These are phyloP conservation scores for Orthosia cruda DNA, from an alignment of 2,888 invertebrate genomes.

Conservation along the genomic window DNA sequence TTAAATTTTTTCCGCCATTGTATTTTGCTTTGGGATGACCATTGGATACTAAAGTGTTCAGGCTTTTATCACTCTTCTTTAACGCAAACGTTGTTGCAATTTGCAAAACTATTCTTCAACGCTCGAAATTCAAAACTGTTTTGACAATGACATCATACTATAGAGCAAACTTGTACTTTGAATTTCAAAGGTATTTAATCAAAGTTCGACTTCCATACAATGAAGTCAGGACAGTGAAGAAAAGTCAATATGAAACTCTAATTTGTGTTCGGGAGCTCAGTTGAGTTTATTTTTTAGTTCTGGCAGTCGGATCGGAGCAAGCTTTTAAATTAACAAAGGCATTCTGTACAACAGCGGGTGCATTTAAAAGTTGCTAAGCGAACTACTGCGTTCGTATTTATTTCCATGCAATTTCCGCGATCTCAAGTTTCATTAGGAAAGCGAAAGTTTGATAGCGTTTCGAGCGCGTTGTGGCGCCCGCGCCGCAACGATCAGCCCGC, in stretches of 20 bases:
- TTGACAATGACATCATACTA: constrained; percentile 25
- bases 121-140: constrained; percentile 17
- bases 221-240: constrained; percentile 64
- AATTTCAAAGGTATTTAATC: constrained; percentile 62
- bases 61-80: constrained; percentile 54
- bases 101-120: constrained; percentile 29
- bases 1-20: constrained; percentile 76
- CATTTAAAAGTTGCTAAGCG: constrained; percentile 86
- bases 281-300: constrained; percentile 76
- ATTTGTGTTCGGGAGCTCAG: constrained; percentile 65
- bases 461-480: constrained; percentile 69
- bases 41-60: constrained; percentile 69
- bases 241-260: constrained; percentile 73
- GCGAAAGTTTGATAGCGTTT: constrained; percentile 82
- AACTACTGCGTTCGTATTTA: constrained; percentile 83
- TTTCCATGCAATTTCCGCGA: constrained; percentile 86
- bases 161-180: constrained; percentile 29
- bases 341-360: constrained; percentile 77
- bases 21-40: constrained; percentile 68
- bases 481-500: constrained; percentile 68
- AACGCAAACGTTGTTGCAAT: constrained; percentile 39
- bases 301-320: constrained; percentile 75
- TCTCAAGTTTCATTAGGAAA: constrained; percentile 85
- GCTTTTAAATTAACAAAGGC: constrained; percentile 87
- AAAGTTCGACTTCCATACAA: constrained; percentile 62